phyloP scores from a whole-genome alignment of 2,888 invertebrate species.

The Nomada goodeniana region DNA sequence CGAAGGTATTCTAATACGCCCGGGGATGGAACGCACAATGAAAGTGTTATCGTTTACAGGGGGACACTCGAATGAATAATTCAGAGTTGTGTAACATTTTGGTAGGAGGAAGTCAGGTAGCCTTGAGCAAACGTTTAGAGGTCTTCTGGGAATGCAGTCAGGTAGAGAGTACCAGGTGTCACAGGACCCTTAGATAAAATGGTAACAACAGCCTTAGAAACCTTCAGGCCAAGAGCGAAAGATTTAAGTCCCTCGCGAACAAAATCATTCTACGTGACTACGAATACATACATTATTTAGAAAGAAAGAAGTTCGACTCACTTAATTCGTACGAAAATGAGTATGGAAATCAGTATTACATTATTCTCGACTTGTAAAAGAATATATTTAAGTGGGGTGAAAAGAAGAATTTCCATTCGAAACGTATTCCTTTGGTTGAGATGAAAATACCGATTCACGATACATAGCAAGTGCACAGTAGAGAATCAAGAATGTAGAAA shows the following conservation, averaged over 20 bases:
- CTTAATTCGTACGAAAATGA: neutral
- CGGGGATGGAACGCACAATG: constrained; percentile 30
- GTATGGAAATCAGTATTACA: neutral
- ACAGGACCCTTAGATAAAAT: constrained; percentile 35
- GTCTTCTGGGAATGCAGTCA: constrained; percentile 60
- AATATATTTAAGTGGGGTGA: no score
- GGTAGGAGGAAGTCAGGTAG: constrained; percentile 55
- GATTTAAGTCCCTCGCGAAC: neutral
- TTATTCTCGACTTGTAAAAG: neutral
- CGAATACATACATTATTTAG: constrained; percentile 5
- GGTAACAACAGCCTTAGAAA: neutral
- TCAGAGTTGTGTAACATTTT: constrained; percentile 56
- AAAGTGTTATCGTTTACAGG: constrained; percentile 43
- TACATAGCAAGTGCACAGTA: no score
- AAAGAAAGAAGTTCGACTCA: neutral
- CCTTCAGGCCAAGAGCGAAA: neutral
- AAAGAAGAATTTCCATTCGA: neutral
- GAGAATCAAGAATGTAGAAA: no score
- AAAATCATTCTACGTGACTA: constrained; percentile 11
- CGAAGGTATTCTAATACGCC: constrained; percentile 39
- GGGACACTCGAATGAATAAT: constrained; percentile 56
- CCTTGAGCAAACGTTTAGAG: constrained; percentile 51
- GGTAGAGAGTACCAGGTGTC: constrained; percentile 53
- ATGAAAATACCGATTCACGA: no score
- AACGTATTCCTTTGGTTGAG: neutral